Percentiles rank a stretch among this genome's conserved stretches.
Conservation (phyloP, 2,113 vertebrate genomes). For the Hemiprocne comata region DNA sequence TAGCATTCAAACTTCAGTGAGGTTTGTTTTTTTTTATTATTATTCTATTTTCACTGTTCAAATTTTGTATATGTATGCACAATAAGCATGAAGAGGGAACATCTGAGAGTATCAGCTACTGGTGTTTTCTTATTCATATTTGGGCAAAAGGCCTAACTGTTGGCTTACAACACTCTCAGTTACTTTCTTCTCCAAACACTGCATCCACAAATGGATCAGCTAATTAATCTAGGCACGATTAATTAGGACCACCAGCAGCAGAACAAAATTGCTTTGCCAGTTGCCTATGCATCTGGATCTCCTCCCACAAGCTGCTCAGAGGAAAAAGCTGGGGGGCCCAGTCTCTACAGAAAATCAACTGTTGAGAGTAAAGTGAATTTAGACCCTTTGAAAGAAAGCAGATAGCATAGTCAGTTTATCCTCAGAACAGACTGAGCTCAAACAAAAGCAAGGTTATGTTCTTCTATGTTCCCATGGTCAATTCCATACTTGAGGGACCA, state of each 20-base stretch:
- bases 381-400: neutral
- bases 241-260: conserved; percentile 23
- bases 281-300: neutral
- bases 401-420: neutral
- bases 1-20: conserved; percentile 62
- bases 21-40: neutral
- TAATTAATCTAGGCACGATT: conserved; percentile 54
- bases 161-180: neutral
- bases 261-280: neutral
- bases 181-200: neutral
- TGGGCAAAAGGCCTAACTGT: neutral
- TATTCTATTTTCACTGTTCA: conserved; percentile 49
- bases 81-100: neutral
- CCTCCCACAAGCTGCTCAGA: neutral
- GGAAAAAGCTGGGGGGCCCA: conserved; percentile 25
- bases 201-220: conserved; percentile 7
- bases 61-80: neutral
- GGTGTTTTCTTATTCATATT: neutral
- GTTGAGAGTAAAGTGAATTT: neutral
- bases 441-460: neutral
- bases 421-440: neutral
- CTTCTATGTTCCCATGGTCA: neutral
- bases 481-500: neutral
- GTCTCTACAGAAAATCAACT: conserved; percentile 38
- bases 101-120: neutral